These are phyloP conservation scores for Atherinosoma microstoma DNA, from an alignment of 2,797 vertebrate genomes.

Conservation along the genomic window DNA sequence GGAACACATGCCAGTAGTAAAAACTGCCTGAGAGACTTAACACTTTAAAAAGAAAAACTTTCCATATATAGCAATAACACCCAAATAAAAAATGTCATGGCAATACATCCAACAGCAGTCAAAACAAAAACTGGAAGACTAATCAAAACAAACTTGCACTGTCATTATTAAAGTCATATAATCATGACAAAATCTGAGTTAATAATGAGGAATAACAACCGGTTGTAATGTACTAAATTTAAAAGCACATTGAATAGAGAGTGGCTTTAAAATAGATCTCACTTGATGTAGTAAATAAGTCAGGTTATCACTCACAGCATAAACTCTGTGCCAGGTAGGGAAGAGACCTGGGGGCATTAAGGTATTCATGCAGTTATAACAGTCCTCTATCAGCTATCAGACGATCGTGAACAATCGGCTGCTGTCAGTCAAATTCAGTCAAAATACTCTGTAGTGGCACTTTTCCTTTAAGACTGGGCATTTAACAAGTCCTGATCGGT, in stretches of 20 bases:
- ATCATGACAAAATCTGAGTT: not conserved
- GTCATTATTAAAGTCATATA: not conserved
- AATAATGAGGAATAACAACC: not conserved
- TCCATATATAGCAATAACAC: not conserved
- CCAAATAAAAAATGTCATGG: not conserved
- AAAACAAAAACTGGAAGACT: not conserved
- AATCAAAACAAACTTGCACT: not conserved
- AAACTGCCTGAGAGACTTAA: not conserved
- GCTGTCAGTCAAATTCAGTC: conserved; percentile 50
- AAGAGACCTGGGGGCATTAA: not conserved
- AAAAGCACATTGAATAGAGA: not conserved
- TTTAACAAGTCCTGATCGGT: conserved; percentile 50
- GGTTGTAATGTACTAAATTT: not conserved
- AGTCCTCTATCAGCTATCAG: conserved; percentile 25
- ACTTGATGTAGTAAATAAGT: not conserved
- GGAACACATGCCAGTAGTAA: not conserved
- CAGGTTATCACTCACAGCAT: not conserved
- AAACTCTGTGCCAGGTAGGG: not conserved
- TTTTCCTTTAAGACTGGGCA: conserved; percentile 44
- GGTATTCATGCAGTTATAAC: conserved; percentile 1
- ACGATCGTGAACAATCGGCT: conserved; percentile 14
- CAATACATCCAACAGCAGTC: not conserved
- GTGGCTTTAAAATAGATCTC: conserved; percentile 5
- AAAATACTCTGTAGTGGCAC: conserved; percentile 31
- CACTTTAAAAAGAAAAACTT: not conserved